Conservation (phyloP, 2,113 vertebrate species). For the Gavialis gangeticus region DNA sequence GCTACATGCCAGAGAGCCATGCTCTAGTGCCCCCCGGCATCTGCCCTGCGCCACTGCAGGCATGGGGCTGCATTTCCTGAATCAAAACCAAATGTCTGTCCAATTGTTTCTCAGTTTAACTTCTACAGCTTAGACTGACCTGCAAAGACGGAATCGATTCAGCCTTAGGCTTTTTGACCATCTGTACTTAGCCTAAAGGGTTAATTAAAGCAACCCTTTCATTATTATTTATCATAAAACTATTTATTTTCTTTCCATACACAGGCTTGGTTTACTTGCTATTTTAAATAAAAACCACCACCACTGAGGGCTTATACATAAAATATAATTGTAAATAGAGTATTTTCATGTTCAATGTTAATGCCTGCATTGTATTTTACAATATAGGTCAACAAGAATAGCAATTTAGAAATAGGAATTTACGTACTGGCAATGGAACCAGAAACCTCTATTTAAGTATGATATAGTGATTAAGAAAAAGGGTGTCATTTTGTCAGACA, state of each 20-base stretch:
- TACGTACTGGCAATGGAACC: slow-evolving; percentile 6
- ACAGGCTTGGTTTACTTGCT: neutral
- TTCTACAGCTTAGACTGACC: too few species aligned
- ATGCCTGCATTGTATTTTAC: neutral
- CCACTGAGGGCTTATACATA: neutral
- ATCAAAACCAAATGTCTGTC: too few species aligned
- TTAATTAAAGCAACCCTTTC: neutral
- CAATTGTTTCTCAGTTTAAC: too few species aligned
- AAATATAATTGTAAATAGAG: neutral
- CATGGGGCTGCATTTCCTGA: too few species aligned
- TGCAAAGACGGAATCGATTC: too few species aligned
- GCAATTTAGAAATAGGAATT: slow-evolving; percentile 29
- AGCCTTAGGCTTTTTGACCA: too few species aligned
- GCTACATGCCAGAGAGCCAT: too few species aligned
- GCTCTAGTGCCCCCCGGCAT: too few species aligned
- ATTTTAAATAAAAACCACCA: neutral
- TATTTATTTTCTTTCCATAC: fast-evolving
- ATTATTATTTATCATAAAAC: neutral
- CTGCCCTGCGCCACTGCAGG: too few species aligned
- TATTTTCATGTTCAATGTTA: neutral
- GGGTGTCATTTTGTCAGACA: too few species aligned
- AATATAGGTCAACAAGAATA: neutral
- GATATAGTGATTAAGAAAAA: neutral
- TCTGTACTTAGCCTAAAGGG: neutral
- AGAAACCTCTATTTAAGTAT: slow-evolving; percentile 15